Evolutionary conservation across 1,140 invertebrate genomes (phyloP).

Genomic region (Leptonema lineaticorne): DNA sequence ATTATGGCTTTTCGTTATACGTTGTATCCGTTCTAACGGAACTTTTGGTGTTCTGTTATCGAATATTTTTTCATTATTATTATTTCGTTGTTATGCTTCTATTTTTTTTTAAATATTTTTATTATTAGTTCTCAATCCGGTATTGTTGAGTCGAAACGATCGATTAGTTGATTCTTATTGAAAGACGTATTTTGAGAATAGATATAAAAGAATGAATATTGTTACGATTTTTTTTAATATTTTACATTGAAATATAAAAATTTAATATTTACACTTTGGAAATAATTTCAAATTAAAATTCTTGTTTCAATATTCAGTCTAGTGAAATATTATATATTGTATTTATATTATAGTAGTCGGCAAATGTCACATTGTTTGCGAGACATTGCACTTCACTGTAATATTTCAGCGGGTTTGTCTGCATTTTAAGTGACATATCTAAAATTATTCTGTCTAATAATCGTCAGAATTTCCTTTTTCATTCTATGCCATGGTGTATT

Average conservation of each 20-base stretch:
- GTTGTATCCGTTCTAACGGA: not conserved
- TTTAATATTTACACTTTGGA: not conserved
- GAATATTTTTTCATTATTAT: not conserved
- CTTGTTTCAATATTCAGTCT: slow-evolving; percentile 7
- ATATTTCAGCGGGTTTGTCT: not conserved
- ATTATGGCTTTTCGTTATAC: slow-evolving; percentile 3
- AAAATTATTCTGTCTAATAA: too few relatives aligned
- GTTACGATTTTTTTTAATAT: too few relatives aligned
- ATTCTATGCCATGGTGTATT: too few relatives aligned
- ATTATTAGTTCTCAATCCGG: not conserved
- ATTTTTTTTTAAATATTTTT: not conserved
- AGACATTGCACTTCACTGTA: slow-evolving; percentile 6
- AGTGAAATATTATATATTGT: not conserved
- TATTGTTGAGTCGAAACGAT: too few relatives aligned
- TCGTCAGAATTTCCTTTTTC: too few relatives aligned
- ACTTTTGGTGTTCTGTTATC: not conserved
- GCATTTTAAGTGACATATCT: too few relatives aligned
- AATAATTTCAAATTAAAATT: not conserved
- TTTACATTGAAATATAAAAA: too few relatives aligned
- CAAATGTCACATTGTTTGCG: not conserved
- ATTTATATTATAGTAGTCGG: not conserved
- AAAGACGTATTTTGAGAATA: too few relatives aligned
- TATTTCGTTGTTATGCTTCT: too few relatives aligned
- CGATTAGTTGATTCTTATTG: too few relatives aligned
- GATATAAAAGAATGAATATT: too few relatives aligned